phyloP scores from a whole-genome alignment of 2,888 invertebrate genomes.

The Xestia sexstrigata region DNA sequence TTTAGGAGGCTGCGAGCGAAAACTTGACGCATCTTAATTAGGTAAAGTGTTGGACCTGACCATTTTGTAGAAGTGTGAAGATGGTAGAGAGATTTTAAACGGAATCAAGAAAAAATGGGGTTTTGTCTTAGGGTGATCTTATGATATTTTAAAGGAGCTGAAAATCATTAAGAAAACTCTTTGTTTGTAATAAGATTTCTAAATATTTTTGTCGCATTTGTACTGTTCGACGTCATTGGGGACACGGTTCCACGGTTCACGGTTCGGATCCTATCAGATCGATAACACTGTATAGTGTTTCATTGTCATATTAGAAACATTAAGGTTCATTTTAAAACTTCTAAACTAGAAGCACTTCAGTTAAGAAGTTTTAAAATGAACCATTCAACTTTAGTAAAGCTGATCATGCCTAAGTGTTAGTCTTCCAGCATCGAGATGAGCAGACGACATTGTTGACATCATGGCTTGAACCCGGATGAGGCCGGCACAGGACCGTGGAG shows the following conservation, averaged over 20 bases:
- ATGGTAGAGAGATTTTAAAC: neutral
- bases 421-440: neutral
- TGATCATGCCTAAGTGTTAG: neutral
- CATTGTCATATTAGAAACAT: no score
- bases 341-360: no score
- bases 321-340: no score
- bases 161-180: neutral
- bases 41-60: constrained; percentile 20
- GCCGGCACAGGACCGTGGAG: neutral
- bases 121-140: neutral
- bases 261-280: no score
- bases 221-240: no score
- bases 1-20: constrained; percentile 66
- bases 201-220: no score
- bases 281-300: no score
- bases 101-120: neutral
- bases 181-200: neutral
- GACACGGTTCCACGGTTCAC: no score
- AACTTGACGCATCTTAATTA: constrained; percentile 80
- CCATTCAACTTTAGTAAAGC: no score
- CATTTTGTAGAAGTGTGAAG: neutral
- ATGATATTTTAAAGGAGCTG: neutral
- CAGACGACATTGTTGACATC: neutral
- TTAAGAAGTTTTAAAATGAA: no score
- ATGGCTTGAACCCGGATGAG: neutral